Evolutionary conservation across 37 sponge, comb jelly and placozoan species (phyloP), one percentile per base, ranked within the genome.

Genomic region (Ianthella basta): DNA sequence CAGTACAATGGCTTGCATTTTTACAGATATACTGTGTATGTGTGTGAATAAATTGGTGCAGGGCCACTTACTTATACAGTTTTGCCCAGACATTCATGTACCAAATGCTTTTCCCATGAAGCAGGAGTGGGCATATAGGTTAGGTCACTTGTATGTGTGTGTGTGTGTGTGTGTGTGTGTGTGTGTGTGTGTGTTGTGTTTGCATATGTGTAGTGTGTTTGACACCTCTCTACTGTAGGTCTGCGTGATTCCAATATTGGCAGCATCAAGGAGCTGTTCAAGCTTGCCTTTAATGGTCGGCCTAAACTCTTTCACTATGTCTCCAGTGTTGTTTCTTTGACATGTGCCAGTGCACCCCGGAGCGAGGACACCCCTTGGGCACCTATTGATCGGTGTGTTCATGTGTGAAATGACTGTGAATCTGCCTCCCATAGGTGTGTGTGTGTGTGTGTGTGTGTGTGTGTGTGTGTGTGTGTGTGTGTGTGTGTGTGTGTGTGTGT

Each of bases 301-400:
- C 89, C 83, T 10, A 89, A 89, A 33, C 56, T 66, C 35, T 29
- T 89, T 13, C 85, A 89, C 72, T 89, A 54, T 57, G 82, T 89
- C 19, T 89, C 89, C 24, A 79, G 82, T 59, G 41, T 89, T 40
- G 85, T 81, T 56, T 85, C 84, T 37, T 79, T 69, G 27, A 13
- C 4, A 1, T 69, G 70, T 34, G 12, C 35, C 34, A 44, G 8
- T 44, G 50, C 6, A 44, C 50, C 8, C 6, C 50, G 50, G 50
- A 44, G 8, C 8, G 50, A 44, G 70, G 70, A 69, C 4, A 32
- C 18, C 27, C 19, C 12, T 27, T 69, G 70, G 34, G 70, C 29
- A 16, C 29, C 18, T 69, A 30, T 69, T 30, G 29, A 18, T 16
- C 6, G 34, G 35, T 69, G 70, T 35, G 29, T 32, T 6, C 29